Evolutionary conservation across 2,797 vertebrate genomes (phyloP).

Genomic region (Nasua narica): DNA sequence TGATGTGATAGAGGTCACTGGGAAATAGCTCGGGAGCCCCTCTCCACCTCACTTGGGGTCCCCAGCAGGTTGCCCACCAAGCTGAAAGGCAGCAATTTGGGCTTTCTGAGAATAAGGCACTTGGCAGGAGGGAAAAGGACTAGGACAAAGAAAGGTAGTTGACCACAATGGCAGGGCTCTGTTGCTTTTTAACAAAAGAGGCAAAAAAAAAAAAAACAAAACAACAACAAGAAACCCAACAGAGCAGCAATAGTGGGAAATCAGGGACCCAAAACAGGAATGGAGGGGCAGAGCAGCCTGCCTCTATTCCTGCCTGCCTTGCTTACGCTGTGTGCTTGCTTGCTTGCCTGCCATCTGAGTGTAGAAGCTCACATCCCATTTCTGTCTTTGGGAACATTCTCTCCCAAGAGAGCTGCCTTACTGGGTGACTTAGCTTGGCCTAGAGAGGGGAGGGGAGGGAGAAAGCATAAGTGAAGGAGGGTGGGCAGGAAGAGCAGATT

Average conservation of each 20-base stretch:
- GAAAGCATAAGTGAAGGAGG: conserved; percentile 46
- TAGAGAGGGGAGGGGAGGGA: conserved; percentile 56
- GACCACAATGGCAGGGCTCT: conserved; percentile 59
- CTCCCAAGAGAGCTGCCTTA: conserved; percentile 84
- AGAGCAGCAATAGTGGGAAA: conserved; percentile 58
- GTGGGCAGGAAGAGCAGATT: conserved; percentile 59
- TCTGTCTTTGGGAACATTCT: conserved; percentile 78
- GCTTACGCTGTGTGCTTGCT: conserved; percentile 70
- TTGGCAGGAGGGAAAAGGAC: conserved; percentile 40
- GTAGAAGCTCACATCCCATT: conserved; percentile 64
- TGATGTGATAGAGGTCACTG: conserved; percentile 97
- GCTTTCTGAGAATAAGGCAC: conserved; percentile 58
- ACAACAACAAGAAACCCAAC: neutral
- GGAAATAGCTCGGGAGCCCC: conserved; percentile 87
- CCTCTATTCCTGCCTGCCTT: conserved; percentile 78
- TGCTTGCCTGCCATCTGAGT: conserved; percentile 54
- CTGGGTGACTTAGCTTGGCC: conserved; percentile 79
- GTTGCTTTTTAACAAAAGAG: conserved; percentile 57
- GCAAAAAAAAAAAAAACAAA: neutral
- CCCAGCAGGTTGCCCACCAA: conserved; percentile 34
- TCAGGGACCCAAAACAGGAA: conserved; percentile 76
- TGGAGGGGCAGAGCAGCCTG: conserved; percentile 65
- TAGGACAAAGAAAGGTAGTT: neutral
- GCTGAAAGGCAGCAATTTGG: conserved; percentile 52
- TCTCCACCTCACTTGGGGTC: conserved; percentile 53